Conservation (phyloP, 1,140 invertebrate genomes). For the Tachypleus tridentatus region DNA sequence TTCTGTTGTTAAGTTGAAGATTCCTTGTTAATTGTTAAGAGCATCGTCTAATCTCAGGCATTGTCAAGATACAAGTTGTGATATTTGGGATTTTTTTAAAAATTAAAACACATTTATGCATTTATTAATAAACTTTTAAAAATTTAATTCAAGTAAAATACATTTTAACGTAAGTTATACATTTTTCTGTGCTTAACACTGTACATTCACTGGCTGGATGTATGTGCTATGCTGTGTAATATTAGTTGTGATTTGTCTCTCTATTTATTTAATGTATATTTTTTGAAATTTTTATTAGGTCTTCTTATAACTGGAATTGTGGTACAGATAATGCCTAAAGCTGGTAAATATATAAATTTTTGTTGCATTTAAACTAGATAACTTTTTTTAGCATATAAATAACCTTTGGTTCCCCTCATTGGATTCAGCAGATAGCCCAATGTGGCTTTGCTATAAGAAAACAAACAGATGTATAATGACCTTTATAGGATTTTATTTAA, state of each 20-base stretch:
- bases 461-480: too few species aligned
- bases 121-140: not conserved
- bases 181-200: not conserved
- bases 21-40: too few species aligned
- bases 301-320: constrained; percentile 57
- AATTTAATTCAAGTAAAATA: not conserved
- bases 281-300: constrained; percentile 26
- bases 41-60: too few species aligned
- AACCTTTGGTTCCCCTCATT: too few species aligned
- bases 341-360: constrained; percentile 42
- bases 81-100: not conserved
- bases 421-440: too few species aligned
- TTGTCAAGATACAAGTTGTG: too few species aligned
- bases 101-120: not conserved
- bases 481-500: too few species aligned
- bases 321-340: constrained; percentile 47
- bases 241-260: not conserved
- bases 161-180: not conserved
- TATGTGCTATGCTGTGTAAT: not conserved
- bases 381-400: not conserved
- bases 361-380: not conserved
- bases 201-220: not conserved
- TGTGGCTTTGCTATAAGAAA: too few species aligned
- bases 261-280: constrained; percentile 5
- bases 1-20: too few species aligned